Evolutionary conservation across 2,888 invertebrate species (phyloP).

Genomic region (Aspidiotus rigidus): DNA sequence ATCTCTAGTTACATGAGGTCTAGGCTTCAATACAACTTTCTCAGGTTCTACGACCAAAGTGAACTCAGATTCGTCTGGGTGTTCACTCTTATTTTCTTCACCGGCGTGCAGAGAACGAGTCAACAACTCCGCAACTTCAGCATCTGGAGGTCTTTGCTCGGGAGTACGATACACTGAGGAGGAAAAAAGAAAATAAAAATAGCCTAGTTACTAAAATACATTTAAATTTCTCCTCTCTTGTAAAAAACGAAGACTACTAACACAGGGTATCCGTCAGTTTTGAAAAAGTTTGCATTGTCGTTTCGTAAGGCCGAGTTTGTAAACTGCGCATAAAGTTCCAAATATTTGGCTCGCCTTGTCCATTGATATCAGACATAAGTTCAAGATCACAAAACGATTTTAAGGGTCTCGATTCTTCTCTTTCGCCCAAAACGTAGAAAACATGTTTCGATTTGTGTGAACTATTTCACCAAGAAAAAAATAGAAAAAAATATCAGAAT

Average conservation of each 20-base stretch:
- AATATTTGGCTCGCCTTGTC: constrained; percentile 51
- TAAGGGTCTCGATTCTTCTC: constrained; percentile 34
- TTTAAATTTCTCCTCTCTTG: constrained; percentile 28
- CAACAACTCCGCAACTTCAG: constrained; percentile 38
- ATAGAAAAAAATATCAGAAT: neutral
- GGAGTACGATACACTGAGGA: constrained; percentile 39
- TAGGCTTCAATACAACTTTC: constrained; percentile 49
- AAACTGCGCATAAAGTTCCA: constrained; percentile 56
- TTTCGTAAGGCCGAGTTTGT: constrained; percentile 65
- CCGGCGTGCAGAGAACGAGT: constrained; percentile 33
- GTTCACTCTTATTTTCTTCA: constrained; percentile 28
- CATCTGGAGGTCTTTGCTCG: constrained; percentile 38
- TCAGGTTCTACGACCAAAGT: constrained; percentile 28
- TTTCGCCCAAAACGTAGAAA: constrained; percentile 32
- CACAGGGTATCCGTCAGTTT: constrained; percentile 70
- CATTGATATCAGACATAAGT: constrained; percentile 58
- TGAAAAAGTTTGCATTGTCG: constrained; percentile 75
- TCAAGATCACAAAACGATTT: constrained; percentile 53
- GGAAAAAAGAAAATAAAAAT: constrained; percentile 8
- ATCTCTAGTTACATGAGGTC: constrained; percentile 61
- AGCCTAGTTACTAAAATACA: constrained; percentile 35
- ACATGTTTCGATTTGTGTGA: constrained; percentile 6
- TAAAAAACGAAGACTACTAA: constrained; percentile 42
- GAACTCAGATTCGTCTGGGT: constrained; percentile 32
- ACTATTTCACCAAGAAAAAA: neutral